Evolutionary conservation across 2,113 vertebrate genomes (phyloP).

Genomic region (Oreotrochilus melanogaster): DNA sequence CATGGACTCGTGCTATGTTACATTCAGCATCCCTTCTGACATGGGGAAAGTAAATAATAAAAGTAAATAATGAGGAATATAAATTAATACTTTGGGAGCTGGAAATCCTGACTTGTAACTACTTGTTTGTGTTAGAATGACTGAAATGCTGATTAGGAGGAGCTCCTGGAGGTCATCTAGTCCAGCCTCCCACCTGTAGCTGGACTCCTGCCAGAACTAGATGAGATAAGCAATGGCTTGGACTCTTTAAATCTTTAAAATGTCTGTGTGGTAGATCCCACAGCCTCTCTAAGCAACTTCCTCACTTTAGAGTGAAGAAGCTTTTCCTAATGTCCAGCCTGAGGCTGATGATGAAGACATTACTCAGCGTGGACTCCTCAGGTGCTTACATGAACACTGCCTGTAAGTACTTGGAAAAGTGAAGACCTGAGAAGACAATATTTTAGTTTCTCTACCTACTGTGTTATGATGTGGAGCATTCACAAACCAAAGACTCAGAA

Average conservation of each 20-base stretch:
- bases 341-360: neutral
- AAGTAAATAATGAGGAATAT: neutral
- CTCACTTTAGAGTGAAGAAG: neutral
- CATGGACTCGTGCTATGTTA: neutral
- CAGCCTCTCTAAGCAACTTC: neutral
- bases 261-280: neutral
- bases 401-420: neutral
- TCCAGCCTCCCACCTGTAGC: rapidly evolving
- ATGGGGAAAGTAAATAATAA: too few relatives aligned
- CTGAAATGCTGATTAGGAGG: neutral
- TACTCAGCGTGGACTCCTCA: neutral
- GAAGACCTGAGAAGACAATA: neutral
- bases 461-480: neutral
- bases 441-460: neutral
- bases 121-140: neutral
- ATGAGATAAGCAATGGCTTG: neutral
- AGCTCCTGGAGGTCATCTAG: neutral
- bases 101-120: neutral
- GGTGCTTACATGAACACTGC: neutral
- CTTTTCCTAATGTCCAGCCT: neutral
- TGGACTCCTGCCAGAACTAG: neutral
- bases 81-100: neutral
- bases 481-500: neutral
- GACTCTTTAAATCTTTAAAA: neutral
- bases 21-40: neutral